Conservation (phyloP, 23 tunicate genomes). For the Styela plicata region DNA sequence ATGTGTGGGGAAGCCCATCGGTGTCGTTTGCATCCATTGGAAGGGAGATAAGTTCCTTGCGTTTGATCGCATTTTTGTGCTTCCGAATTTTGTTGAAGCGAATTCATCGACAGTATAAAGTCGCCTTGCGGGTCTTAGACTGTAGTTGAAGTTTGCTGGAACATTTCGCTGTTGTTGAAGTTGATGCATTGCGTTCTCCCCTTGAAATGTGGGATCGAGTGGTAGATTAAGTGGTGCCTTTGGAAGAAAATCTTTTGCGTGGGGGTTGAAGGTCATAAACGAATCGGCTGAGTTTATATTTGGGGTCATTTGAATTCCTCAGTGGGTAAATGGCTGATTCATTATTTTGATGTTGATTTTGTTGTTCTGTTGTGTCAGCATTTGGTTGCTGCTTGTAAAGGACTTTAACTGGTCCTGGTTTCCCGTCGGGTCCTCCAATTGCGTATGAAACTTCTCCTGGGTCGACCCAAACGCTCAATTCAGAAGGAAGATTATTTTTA, state of each 20-base stretch:
- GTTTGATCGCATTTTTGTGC: constrained; percentile 18
- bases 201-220: not conserved
- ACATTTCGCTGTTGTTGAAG: not conserved
- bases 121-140: constrained; percentile 4
- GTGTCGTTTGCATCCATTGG: not conserved
- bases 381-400: constrained; percentile 7
- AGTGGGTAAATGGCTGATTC: not conserved
- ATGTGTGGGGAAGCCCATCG: not conserved
- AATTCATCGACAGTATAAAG: constrained; percentile 29
- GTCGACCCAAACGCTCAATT: constrained; percentile 47
- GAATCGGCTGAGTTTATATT: not conserved
- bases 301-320: not conserved
- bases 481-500: constrained; percentile 39
- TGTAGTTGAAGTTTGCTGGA: constrained; percentile 19
- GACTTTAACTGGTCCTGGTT: constrained; percentile 29
- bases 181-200: not conserved
- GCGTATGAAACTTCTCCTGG: constrained; percentile 48
- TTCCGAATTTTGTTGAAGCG: constrained; percentile 28
- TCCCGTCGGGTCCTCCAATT: constrained; percentile 35
- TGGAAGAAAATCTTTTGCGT: constrained; percentile 34
- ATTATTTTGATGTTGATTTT: not conserved
- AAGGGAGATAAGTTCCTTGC: not conserved
- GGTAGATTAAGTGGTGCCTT: not conserved
- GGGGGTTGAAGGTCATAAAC: constrained; percentile 22
- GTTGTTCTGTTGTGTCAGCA: not conserved